Evolutionary conservation across 1,140 invertebrate genomes (phyloP), one percentile per base, ranked within the genome.

Genomic region (Brachionus koreanus): DNA sequence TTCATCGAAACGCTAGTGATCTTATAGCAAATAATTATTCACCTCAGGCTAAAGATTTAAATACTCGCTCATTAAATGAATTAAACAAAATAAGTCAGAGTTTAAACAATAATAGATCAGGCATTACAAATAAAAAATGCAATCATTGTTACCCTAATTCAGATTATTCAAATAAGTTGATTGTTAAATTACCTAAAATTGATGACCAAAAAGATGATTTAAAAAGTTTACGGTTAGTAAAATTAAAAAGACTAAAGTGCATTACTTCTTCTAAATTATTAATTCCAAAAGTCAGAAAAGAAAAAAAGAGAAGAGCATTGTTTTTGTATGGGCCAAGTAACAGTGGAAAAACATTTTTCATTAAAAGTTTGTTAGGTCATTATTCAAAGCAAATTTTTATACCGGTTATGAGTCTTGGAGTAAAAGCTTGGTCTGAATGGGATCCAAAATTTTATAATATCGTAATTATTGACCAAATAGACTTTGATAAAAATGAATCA

Each of bases 1-100:
- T 84, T 82, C 85, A 86, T 84, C 87, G 89, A 13, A 91, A 90
- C 83, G 92, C 92, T 3, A 90, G 89, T 49, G 92, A 93, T 86
- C 90, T 89, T 43, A 92, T 92, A 69, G 91, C 89, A 63, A 91
- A 88, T 84, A 88, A 88, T 83, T 92, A 90, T 83, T 91, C 90
- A 4, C 91, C 91, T 16, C 84, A 86, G 69, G 89, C 90, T 0
- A 87, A 88, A 42, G 85, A 88, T 82, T 86, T 92, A 61, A 88
- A 88, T 83, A 85, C 91, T 19, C 87, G 87, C 13, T 23, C 16
- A 9, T 29, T 74, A 6, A n/a, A 46, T 4, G 42, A 43, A n/a
- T 13, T 23, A 2, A 74, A 23, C n/a, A 43, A 23, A 13, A 74
- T 1, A 12, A 67, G 35, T 35, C 25, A 67, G 29, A 67, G 25